Base-by-base conservation (phyloP, 2,113 vertebrate genomes). In the Drymodes brunneopygia region DNA sequence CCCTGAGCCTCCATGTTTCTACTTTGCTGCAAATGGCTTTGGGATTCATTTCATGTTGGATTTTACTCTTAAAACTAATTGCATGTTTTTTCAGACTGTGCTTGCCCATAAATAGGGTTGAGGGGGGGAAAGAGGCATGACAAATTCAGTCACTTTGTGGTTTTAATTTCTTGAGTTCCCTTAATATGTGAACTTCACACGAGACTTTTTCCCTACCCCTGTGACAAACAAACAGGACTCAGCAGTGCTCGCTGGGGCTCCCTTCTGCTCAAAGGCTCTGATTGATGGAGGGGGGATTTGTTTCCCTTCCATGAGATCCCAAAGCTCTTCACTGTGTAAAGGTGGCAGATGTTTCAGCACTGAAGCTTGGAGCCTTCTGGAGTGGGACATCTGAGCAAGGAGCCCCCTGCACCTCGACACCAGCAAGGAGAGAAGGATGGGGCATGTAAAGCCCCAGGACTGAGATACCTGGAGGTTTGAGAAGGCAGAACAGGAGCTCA, bases 271-370 rank as follows among this genome's bases (percentile, higher is more conserved):
- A 64, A 78, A 29, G 73, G 53, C 65, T 79, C 81, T 64, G 92
- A 93, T 53, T 90, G 81, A 88, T 75, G 45, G 15, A 7, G 35
- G 21, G 16, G 12, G 16, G 7, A 53, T 90, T 92, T 29, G 4
- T 60, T 88, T 87, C 33, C 60, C 21, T 94, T 67, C 85, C 40
- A 4, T n/a, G 65, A 81, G 40, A 56, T 89, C 90, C 65, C 85
- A 82, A 31, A 87, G 48, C 65, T 79, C 87, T 62, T 81, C 77
- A 17, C 73, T 28, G 0, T 12, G 10, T 38, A 27, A 53, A 62
- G 50, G 42, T 17, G 4, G 33, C 81, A 62, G 90, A 66, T 69
- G 31, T 47, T 72, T 23, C 3, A 10, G 45, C 45, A 15, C 48
- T 2, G 3, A 35, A 53, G 14, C 45, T 67, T 48, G 12, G 60